Evolutionary conservation across 2,113 vertebrate genomes (phyloP).

Genomic region (Silurus glanis): DNA sequence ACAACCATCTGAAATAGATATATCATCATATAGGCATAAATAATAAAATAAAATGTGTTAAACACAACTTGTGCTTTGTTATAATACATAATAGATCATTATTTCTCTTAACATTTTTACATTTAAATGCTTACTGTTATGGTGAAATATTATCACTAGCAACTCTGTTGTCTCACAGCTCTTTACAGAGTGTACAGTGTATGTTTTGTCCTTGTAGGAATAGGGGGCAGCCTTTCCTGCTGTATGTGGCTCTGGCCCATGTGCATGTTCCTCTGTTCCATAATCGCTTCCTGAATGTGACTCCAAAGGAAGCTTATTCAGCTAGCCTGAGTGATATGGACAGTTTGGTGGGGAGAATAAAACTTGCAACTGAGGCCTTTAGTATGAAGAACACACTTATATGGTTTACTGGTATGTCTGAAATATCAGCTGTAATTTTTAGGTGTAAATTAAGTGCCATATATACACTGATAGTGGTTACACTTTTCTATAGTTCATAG

Average conservation of each 20-base stretch:
- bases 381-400: conserved; percentile 79
- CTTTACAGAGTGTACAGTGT: neutral
- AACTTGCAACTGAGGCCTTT: conserved; percentile 63
- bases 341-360: conserved; percentile 79
- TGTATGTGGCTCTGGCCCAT: conserved; percentile 87
- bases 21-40: neutral
- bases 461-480: neutral
- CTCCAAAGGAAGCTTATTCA: conserved; percentile 61
- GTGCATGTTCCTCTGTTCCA: conserved; percentile 89
- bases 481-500: neutral
- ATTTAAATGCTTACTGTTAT: neutral
- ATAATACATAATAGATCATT: no score
- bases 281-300: neutral
- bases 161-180: neutral
- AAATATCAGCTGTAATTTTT: neutral
- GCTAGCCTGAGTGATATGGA: conserved; percentile 86
- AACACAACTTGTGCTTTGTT: neutral
- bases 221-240: conserved; percentile 79
- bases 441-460: neutral
- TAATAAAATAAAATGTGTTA: neutral
- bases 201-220: conserved; percentile 61
- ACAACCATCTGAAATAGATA: neutral
- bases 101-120: neutral
- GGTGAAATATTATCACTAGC: neutral
- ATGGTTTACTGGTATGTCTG: conserved; percentile 86